Percentiles rank a stretch among this genome's conserved stretches.
Evolutionary conservation across 2,113 vertebrate genomes (phyloP).

Genomic region (Prunella himalayana): DNA sequence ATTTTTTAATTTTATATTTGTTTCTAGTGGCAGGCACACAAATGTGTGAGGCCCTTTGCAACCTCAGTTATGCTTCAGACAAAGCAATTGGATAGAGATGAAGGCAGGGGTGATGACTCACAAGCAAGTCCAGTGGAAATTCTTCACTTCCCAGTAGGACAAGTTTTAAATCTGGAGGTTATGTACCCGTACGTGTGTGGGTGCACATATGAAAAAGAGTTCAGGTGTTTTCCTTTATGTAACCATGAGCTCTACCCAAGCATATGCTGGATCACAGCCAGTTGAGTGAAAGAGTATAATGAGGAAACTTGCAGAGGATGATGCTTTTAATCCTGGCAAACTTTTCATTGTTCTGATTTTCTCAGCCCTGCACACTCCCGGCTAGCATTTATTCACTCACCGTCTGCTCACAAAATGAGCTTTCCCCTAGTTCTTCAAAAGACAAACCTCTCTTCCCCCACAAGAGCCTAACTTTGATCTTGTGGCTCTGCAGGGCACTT

Average conservation of each 20-base stretch:
- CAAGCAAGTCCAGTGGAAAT: not conserved
- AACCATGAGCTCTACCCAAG: not conserved
- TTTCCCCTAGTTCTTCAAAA: constrained; percentile 32
- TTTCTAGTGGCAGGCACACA: not conserved
- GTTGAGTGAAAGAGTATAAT: not conserved
- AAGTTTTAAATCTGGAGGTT: not conserved
- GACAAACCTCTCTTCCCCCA: not conserved
- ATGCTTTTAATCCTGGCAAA: constrained; percentile 21
- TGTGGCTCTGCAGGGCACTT: not conserved
- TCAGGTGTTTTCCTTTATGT: not conserved
- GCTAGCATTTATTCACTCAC: constrained; percentile 7
- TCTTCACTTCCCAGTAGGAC: not conserved
- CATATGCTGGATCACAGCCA: not conserved
- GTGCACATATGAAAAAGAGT: not conserved
- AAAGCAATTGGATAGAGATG: constrained; percentile 1
- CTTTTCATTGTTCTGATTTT: constrained; percentile 13
- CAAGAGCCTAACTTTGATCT: constrained; percentile 36
- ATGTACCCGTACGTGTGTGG: not conserved
- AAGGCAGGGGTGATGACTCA: not conserved
- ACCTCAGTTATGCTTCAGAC: not conserved
- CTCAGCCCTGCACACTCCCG: not conserved
- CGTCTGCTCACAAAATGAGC: not conserved
- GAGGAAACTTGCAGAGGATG: not conserved
- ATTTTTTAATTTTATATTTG: not conserved
- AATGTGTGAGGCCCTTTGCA: not conserved